Evolutionary conservation across 2,888 invertebrate species (phyloP).

Genomic region (Nymphalis polychloros): DNA sequence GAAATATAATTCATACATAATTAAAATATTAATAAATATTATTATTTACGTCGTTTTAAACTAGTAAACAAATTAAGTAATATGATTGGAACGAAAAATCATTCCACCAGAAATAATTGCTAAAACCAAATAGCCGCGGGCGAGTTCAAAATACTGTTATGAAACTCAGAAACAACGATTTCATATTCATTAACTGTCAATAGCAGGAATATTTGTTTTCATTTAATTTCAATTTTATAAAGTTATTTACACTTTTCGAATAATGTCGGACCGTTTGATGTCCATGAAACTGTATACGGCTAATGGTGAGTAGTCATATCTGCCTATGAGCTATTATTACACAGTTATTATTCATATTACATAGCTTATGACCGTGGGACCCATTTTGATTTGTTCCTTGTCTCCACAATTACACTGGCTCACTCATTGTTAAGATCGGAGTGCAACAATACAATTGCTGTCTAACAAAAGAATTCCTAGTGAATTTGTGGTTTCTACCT

Average conservation of each 20-base stretch:
- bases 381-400: no score
- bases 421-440: no score
- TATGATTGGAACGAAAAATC: conserved; percentile 3
- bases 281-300: no score
- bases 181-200: conserved; percentile 32
- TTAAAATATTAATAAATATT: background rate
- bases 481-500: no score
- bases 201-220: conserved; percentile 27
- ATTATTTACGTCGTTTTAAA: background rate
- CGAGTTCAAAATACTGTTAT: conserved; percentile 27
- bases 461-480: no score
- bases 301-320: no score
- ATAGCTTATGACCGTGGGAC: no score
- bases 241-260: background rate
- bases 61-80: background rate
- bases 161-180: conserved; percentile 18
- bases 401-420: no score
- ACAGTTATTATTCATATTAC: no score
- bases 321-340: no score
- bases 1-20: background rate
- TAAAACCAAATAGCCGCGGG: conserved; percentile 17
- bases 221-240: conserved; percentile 17
- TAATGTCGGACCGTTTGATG: no score
- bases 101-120: conserved; percentile 4
- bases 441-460: no score